Conservation (phyloP, 2,113 vertebrate species). For the Oriolus oriolus region DNA sequence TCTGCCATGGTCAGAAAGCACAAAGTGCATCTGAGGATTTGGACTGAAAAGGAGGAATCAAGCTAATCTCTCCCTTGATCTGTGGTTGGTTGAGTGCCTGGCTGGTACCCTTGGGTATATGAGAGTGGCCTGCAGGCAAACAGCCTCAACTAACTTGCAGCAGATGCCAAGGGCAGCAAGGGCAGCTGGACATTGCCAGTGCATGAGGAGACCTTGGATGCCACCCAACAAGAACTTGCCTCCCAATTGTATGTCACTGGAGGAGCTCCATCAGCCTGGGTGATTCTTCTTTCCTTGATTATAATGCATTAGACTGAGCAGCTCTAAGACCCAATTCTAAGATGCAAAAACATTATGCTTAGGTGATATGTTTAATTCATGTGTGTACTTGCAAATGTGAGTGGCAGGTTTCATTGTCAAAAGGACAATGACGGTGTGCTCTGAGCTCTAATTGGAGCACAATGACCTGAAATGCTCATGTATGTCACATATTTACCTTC, state of each 20-base stretch:
- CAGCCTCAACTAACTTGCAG: not conserved
- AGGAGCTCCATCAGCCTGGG: not conserved
- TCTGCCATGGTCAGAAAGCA: not conserved
- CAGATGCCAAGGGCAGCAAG: not conserved
- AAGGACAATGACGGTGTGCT: not conserved
- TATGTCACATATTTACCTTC: not conserved
- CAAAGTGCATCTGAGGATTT: not conserved
- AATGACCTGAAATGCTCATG: not conserved
- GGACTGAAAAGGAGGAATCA: not conserved
- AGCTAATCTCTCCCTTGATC: not conserved
- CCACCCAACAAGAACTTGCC: not conserved
- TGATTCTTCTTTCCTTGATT: not conserved
- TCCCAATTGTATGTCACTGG: not conserved
- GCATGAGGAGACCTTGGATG: not conserved
- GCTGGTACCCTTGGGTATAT: not conserved
- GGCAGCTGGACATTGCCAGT: not conserved
- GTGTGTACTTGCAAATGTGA: not conserved
- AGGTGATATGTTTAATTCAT: constrained; percentile 37
- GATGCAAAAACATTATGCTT: constrained; percentile 1
- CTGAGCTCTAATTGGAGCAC: not conserved
- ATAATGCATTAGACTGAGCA: not conserved
- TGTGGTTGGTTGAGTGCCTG: not conserved
- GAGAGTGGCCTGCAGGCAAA: not conserved
- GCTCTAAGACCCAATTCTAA: not conserved
- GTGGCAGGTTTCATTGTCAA: constrained; percentile 22